Base-by-base conservation (phyloP, 2,888 invertebrate species). In the Epinotia bilunana region DNA sequence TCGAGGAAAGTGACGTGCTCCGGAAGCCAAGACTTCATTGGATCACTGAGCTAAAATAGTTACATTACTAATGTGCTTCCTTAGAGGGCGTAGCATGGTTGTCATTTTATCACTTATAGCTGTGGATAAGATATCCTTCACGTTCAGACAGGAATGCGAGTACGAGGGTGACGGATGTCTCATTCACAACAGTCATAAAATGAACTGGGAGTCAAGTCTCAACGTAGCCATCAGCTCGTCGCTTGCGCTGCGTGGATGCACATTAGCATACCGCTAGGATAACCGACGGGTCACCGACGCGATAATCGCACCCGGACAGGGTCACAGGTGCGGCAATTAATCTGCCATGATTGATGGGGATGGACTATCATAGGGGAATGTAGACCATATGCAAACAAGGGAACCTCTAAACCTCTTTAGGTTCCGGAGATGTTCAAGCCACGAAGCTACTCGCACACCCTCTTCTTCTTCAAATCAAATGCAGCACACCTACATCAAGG, bases 191-290 rank as follows among this genome's bases (percentile, higher is more conserved):
- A 28, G 23, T 28, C 2, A 28, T 28, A 28, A 28, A 28, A 28
- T 28, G n/a, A n/a, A n/a, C n/a, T n/a, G n/a, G n/a, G n/a, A n/a
- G 57, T 57, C 39, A 13, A 28, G n/a, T 39, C 12, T 18, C 18
- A n/a, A 5, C 16, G 6, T 28, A 55, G 33, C 33, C 58, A 57
- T 69, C 65, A 63, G 46, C 43, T 23, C 49, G 20, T 71, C 61
- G 55, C 74, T 72, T 73, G 71, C 53, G 39, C 72, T 68, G 65
- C 60, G 60, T 74, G 80, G 78, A 77, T 6, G 53, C 53, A 39
- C 79, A 87, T 89, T 88, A 84, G 85, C 87, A 87, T 89, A 88
- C 88, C 90, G 89, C 89, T 89, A 89, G 83, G 83, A 84, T 88
- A 88, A 88, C 80, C 86, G 83, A 83, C 82, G 81, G 86, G 86